Percentiles rank a stretch among this genome's conserved stretches.
Conservation (phyloP, 2,113 vertebrate species). For the Poecile atricapillus region DNA sequence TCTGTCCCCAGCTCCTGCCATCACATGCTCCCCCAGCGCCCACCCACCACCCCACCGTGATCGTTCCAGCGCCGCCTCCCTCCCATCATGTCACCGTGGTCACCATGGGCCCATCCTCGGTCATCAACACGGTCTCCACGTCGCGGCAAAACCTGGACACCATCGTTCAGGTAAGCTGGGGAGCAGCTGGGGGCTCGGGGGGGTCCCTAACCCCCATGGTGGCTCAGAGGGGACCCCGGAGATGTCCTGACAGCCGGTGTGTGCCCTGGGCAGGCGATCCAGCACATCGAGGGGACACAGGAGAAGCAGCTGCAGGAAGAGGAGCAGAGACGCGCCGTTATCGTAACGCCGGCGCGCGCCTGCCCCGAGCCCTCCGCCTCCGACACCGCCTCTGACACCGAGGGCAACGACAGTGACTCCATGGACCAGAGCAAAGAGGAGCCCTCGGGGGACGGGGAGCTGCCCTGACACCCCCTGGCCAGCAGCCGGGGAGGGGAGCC, state of each 20-base stretch:
- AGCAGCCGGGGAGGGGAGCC: conserved; percentile 37
- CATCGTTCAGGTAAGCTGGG: conserved; percentile 87
- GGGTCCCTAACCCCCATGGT: accelerated
- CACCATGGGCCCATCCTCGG: conserved; percentile 92
- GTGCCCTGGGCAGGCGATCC: conserved; percentile 84
- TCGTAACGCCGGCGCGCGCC: conserved; percentile 81
- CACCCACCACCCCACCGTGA: conserved; percentile 94
- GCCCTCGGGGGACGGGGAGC: conserved; percentile 71
- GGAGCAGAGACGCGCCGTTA: conserved; percentile 88
- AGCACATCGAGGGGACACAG: conserved; percentile 97
- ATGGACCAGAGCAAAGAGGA: conserved; percentile 81
- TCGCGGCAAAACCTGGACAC: conserved; percentile 98
- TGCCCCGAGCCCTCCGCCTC: conserved; percentile 80
- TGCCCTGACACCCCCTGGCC: conserved; percentile 80
- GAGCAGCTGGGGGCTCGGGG: accelerated
- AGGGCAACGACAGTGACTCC: conserved; percentile 82
- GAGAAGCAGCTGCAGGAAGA: conserved; percentile 85
- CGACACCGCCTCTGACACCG: conserved; percentile 91
- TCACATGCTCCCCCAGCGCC: conserved; percentile 83
- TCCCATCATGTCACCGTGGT: conserved; percentile 96
- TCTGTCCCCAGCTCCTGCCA: conserved; percentile 78
- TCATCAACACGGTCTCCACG: conserved; percentile 94
- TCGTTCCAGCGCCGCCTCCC: conserved; percentile 88
- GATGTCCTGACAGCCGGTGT: accelerated
- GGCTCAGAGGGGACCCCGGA: accelerated